Base-by-base conservation (phyloP, 2,888 invertebrate genomes). In the Drosophila basisetae region DNA sequence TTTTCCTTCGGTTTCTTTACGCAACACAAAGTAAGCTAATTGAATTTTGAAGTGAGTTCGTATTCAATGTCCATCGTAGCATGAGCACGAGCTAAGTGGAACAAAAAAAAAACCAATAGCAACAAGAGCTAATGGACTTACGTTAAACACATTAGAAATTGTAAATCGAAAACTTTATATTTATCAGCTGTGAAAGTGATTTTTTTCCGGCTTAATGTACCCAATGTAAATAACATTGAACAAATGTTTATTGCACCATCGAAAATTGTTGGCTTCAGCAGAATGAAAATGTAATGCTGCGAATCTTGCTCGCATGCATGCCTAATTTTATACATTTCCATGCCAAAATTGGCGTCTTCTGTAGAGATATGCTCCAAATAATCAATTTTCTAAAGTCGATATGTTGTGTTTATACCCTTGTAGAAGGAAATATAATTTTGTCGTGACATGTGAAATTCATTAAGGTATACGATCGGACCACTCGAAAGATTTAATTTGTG, bases 11-110 rank as follows among this genome's bases (percentile, higher is more conserved):
- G 30, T 43, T 72, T 72, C 61, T 68, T 37, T 49, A 47, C 49
- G 28, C 65, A 59, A 59, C 61, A 70, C 69, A 77, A 69, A 70
- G 72, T 31, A 49, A 62, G 68, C 68, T 82, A 86, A 86, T 84
- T 84, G 67, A 87, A 78, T 76, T 78, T 71, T 66, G 54, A 65
- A 84, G 67, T 78, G 66, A 49, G 59, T 59, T 77, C 58, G 54
- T 65, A 73, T 79, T 61, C 55, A 65, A 49, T 53, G 31, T 50
- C 55, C 50, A 56, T 31, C 55, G 28, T 31, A 25, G 49, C 49
- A 59, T 72, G 13, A 30, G n/a, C 39, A 39, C 22, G 39, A 41
- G 56, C 66, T 52, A 68, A 56, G 28, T 63, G 49, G 25, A 58
- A n/a, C 59, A 54, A 61, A 30, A 16, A 25, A 16, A 7, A 16